These are phyloP conservation scores for Sialia sialis DNA, from an alignment of 2,113 vertebrate species.

Conservation along the genomic window DNA sequence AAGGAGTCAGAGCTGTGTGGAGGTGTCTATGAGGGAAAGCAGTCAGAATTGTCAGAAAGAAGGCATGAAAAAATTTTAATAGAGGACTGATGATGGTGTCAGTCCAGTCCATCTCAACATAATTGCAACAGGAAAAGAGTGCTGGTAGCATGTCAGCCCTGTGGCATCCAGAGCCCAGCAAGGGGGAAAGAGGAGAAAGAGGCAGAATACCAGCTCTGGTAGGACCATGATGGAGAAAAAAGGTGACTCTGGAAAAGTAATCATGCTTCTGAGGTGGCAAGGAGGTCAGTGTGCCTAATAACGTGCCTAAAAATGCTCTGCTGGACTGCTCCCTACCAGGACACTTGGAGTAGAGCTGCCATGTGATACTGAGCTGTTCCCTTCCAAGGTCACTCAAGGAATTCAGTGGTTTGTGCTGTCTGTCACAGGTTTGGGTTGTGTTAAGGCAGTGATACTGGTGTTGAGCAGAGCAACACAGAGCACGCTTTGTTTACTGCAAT, in stretches of 20 bases:
- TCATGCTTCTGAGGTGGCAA: background rate
- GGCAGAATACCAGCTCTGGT: background rate
- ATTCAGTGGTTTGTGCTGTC: background rate
- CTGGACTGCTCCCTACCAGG: accelerated
- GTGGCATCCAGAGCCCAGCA: background rate
- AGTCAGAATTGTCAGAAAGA: too few species aligned
- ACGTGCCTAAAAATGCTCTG: background rate
- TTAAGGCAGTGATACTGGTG: accelerated
- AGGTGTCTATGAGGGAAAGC: too few species aligned
- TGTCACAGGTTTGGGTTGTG: background rate
- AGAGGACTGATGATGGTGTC: too few species aligned
- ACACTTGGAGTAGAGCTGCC: background rate
- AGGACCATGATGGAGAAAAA: background rate
- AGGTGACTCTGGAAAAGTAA: background rate
- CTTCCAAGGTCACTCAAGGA: background rate
- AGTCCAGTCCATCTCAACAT: too few species aligned
- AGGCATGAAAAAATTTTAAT: too few species aligned
- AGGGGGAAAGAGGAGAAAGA: background rate
- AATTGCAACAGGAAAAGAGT: background rate
- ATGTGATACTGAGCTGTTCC: background rate
- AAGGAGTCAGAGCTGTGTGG: too few species aligned
- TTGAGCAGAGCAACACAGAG: background rate
- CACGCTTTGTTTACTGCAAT: background rate
- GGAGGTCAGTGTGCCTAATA: background rate
- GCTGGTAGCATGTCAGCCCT: accelerated